Evolutionary conservation across 2,888 invertebrate species (phyloP).

Genomic region (Polietes domitor): DNA sequence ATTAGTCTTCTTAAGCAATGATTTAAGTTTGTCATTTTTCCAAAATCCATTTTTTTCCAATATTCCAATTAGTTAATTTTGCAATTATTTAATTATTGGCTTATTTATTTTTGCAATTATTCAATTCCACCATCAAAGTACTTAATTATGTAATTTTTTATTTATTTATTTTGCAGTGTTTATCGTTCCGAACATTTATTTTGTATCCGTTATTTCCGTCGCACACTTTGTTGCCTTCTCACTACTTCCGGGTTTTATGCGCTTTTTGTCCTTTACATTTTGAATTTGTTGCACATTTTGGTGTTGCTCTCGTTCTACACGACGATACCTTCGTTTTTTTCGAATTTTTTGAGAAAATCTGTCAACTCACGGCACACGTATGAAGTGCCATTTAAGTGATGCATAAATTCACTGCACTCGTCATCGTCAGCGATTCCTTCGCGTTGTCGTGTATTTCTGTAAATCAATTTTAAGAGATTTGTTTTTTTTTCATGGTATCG

Average conservation of each 20-base stretch:
- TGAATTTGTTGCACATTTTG: background rate
- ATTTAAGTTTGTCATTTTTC: too few species aligned
- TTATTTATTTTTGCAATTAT: too few species aligned
- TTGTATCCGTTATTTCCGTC: background rate
- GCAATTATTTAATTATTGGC: too few species aligned
- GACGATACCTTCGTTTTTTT: background rate
- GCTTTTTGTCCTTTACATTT: conserved; percentile 14
- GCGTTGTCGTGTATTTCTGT: too few species aligned
- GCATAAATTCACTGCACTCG: too few species aligned
- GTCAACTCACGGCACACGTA: background rate
- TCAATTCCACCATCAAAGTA: too few species aligned
- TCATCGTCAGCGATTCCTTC: background rate
- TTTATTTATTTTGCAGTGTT: background rate
- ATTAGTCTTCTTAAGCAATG: too few species aligned
- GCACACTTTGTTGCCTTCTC: background rate
- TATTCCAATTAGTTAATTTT: too few species aligned
- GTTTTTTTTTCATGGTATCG: too few species aligned
- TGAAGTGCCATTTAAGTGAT: too few species aligned
- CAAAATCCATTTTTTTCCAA: too few species aligned
- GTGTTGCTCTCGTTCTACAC: background rate
- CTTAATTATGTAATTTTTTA: too few species aligned
- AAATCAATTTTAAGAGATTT: background rate
- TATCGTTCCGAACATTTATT: background rate
- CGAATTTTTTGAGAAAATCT: background rate
- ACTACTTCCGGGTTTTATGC: conserved; percentile 4